Evolutionary conservation across 2,797 vertebrate species (phyloP).

Genomic region (Sebastes steindachneri): DNA sequence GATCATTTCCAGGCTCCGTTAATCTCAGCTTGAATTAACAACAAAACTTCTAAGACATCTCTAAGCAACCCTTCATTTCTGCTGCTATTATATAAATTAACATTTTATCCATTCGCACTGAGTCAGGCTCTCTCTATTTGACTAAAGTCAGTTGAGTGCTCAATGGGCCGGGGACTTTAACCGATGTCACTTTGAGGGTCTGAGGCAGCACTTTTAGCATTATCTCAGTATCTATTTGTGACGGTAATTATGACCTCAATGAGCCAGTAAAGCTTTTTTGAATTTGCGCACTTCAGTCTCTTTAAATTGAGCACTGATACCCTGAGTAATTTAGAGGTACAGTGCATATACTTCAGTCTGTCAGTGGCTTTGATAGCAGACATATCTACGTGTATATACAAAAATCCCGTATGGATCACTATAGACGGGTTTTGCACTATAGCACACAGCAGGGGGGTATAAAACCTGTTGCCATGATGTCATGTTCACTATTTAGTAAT

Average conservation of each 20-base stretch:
- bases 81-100: neutral
- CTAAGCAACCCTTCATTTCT: neutral
- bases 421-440: neutral
- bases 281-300: slow-evolving; percentile 14
- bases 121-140: neutral
- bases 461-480: neutral
- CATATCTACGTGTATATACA: neutral
- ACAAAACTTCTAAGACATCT: neutral
- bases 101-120: neutral
- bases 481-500: neutral
- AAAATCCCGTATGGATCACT: neutral
- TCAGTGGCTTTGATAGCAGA: neutral
- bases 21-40: neutral
- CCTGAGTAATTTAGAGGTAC: neutral
- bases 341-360: neutral
- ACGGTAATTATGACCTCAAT: slow-evolving; percentile 8
- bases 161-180: neutral
- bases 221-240: slow-evolving; percentile 2
- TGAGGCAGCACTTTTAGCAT: slow-evolving; percentile 16
- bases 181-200: neutral
- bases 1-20: slow-evolving; percentile 51
- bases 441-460: neutral
- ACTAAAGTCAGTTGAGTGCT: slow-evolving; percentile 13
- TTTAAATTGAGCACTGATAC: neutral
- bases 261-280: slow-evolving; percentile 15